phyloP scores from a whole-genome alignment of 2,797 vertebrate genomes.

The Rousettus madagascariensis region DNA sequence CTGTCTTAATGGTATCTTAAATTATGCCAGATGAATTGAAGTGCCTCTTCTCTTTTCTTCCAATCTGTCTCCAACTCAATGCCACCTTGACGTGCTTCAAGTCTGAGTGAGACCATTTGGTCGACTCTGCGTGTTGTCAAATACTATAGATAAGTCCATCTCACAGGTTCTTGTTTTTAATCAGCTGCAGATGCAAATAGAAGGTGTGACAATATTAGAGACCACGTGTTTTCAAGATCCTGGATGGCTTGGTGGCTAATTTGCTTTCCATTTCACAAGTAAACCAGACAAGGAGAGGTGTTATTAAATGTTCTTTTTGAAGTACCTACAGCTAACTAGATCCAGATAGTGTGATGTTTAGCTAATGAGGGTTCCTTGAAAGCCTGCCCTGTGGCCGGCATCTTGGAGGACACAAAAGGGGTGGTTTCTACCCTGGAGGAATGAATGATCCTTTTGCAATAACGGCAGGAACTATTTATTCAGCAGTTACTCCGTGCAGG shows the following conservation, averaged over 20 bases:
- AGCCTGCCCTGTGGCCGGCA: neutral
- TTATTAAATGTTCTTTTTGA: slow-evolving; percentile 62
- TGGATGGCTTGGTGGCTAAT: slow-evolving; percentile 33
- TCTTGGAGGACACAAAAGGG: neutral
- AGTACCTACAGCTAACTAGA: slow-evolving; percentile 66
- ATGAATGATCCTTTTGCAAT: neutral
- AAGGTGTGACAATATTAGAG: slow-evolving; percentile 46
- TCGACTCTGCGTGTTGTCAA: neutral
- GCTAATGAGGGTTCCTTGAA: neutral
- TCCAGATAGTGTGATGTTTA: slow-evolving; percentile 27
- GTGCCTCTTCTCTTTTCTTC: neutral
- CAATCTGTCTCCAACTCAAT: neutral
- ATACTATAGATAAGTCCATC: neutral
- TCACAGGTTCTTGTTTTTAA: slow-evolving; percentile 17
- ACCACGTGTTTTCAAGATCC: slow-evolving; percentile 37
- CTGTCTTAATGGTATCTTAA: slow-evolving; percentile 46
- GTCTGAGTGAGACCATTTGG: neutral
- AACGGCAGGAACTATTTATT: neutral
- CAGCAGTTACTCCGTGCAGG: neutral
- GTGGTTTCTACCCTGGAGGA: neutral
- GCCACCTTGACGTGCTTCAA: neutral
- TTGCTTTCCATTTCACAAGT: slow-evolving; percentile 68
- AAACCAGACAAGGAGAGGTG: slow-evolving; percentile 43
- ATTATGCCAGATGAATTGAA: slow-evolving; percentile 28
- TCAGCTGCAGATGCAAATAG: slow-evolving; percentile 28